phyloP scores from a whole-genome alignment of 2,113 vertebrate species.

The Phyllopteryx taeniolatus region DNA sequence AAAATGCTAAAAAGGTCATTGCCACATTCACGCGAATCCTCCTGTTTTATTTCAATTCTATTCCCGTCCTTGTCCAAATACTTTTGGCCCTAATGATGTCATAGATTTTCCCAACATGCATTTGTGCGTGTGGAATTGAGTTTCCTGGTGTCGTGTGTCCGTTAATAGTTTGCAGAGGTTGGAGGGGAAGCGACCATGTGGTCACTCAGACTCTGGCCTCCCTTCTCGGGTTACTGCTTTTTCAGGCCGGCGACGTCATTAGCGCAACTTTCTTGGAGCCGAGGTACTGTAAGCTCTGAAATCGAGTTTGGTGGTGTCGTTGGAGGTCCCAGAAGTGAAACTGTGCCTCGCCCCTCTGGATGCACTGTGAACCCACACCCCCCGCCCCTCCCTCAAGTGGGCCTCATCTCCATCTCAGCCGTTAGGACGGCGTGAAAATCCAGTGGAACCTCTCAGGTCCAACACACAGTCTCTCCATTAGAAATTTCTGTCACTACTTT shows the following conservation, averaged over 20 bases:
- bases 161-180: constrained; percentile 1
- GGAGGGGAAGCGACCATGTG: not conserved
- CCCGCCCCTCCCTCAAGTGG: not conserved
- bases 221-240: constrained; percentile 9
- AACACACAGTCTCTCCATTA: not conserved
- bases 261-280: constrained; percentile 29
- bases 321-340: constrained; percentile 47
- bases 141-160: not conserved
- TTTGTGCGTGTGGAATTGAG: not conserved
- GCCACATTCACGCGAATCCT: not conserved
- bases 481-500: not conserved
- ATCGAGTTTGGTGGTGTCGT: constrained; percentile 56
- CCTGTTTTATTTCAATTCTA: not conserved
- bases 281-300: constrained; percentile 33
- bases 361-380: not conserved
- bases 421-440: not conserved
- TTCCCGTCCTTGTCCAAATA: not conserved
- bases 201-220: constrained; percentile 2
- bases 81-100: not conserved
- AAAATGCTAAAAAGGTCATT: not conserved
- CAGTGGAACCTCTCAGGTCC: not conserved
- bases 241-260: constrained; percentile 37
- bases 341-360: constrained; percentile 16
- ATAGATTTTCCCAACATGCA: not conserved
- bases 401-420: not conserved